These are phyloP conservation scores for Trichoplusia ni DNA, from an alignment of 1,140 invertebrate species.

Conservation along the genomic window DNA sequence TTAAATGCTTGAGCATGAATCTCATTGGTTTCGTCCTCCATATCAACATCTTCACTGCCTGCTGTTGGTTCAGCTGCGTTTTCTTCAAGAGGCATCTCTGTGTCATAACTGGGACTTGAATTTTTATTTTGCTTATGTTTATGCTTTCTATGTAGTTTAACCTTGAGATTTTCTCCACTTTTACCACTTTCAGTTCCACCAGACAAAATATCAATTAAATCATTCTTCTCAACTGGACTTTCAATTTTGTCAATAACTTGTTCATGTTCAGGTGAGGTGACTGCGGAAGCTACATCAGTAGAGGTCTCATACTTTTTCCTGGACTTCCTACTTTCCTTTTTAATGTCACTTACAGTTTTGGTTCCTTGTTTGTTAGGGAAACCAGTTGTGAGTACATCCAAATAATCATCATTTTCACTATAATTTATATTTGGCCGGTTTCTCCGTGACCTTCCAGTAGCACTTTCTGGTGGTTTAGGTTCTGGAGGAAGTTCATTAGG, in stretches of 20 bases:
- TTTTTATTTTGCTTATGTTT: constrained; percentile 65
- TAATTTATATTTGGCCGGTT: constrained; percentile 81
- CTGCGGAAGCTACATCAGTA: constrained; percentile 34
- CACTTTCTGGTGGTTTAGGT: constrained; percentile 70
- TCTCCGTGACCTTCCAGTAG: constrained; percentile 71
- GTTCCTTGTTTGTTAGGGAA: constrained; percentile 54
- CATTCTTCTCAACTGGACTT: constrained; percentile 60
- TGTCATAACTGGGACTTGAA: constrained; percentile 47
- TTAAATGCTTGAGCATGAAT: constrained; percentile 36
- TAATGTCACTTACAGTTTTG: constrained; percentile 70
- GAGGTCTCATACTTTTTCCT: constrained; percentile 60
- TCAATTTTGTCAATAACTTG: constrained; percentile 47
- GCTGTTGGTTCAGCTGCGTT: constrained; percentile 43
- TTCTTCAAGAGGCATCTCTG: constrained; percentile 39
- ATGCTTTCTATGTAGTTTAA: constrained; percentile 65
- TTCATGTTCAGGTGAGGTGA: constrained; percentile 46
- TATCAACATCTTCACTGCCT: constrained; percentile 41
- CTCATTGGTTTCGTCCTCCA: constrained; percentile 49
- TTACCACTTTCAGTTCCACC: constrained; percentile 33
- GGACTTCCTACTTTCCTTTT: constrained; percentile 65
- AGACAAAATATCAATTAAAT: constrained; percentile 67
- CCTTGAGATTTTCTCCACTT: constrained; percentile 47
- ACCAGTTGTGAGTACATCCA: constrained; percentile 60
- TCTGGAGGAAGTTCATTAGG: constrained; percentile 67
- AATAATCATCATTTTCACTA: constrained; percentile 79